Conservation (phyloP, 2,888 invertebrate species). For the Acleris laterana region DNA sequence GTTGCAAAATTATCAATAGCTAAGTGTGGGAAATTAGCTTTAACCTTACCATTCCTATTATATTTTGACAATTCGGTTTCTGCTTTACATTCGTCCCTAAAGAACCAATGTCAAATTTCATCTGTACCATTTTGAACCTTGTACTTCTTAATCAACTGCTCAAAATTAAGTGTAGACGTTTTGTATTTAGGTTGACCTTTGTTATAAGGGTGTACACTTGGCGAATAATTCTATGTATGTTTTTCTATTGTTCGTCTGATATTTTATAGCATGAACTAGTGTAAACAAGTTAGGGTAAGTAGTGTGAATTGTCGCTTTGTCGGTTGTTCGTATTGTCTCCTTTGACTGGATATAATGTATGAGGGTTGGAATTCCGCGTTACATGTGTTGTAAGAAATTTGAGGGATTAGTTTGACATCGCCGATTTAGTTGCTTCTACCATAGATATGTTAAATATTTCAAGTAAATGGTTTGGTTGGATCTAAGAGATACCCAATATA, state of each 20-base stretch:
- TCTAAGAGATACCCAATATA: too few relatives aligned
- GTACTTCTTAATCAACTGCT: too few relatives aligned
- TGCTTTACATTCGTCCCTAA: conserved; percentile 66
- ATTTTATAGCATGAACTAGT: conserved; percentile 80
- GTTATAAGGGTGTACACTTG: conserved; percentile 70
- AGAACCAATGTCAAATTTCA: background rate
- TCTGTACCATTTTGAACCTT: too few relatives aligned
- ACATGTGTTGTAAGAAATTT: too few relatives aligned
- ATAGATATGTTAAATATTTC: too few relatives aligned
- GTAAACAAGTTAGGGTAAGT: conserved; percentile 72
- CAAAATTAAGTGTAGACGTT: too few relatives aligned
- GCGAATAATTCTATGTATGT: conserved; percentile 62
- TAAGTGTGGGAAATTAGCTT: conserved; percentile 78
- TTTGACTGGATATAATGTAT: conserved; percentile 42
- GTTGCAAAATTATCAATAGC: conserved; percentile 56
- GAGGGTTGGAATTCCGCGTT: conserved; percentile 1
- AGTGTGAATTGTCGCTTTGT: conserved; percentile 80
- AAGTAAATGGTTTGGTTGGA: too few relatives aligned
- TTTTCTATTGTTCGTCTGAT: conserved; percentile 76
- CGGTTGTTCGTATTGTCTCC: conserved; percentile 73
- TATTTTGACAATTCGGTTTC: conserved; percentile 78
- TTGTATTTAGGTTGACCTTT: conserved; percentile 26
- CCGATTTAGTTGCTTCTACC: too few relatives aligned
- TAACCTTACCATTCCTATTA: conserved; percentile 52
- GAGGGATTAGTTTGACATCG: too few relatives aligned